Evolutionary conservation across 2,888 invertebrate genomes (phyloP).

Genomic region (Apotomis turbidana): DNA sequence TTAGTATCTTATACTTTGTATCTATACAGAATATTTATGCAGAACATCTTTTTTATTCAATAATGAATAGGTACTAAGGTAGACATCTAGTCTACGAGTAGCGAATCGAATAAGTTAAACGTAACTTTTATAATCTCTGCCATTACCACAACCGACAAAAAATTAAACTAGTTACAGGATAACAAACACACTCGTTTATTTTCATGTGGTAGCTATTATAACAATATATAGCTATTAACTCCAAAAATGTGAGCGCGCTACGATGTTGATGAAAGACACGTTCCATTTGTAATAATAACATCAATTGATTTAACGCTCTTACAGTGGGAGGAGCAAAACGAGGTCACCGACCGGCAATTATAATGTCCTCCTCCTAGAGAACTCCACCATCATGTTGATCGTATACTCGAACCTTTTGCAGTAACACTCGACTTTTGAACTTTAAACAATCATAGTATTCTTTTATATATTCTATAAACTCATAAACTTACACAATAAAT

Average conservation of each 20-base stretch:
- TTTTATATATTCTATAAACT: not conserved
- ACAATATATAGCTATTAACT: slow-evolving; percentile 50
- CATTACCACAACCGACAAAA: too few species aligned
- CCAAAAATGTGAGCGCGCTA: slow-evolving; percentile 66
- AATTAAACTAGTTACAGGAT: not conserved
- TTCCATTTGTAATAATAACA: slow-evolving; percentile 82
- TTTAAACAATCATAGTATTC: slow-evolving; percentile 1
- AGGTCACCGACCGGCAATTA: slow-evolving; percentile 82
- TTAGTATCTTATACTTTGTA: slow-evolving; percentile 6
- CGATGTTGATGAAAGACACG: slow-evolving; percentile 64
- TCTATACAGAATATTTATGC: not conserved
- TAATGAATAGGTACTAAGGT: not conserved
- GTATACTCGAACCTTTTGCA: slow-evolving; percentile 6
- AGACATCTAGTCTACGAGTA: not conserved
- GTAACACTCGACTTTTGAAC: slow-evolving; percentile 4
- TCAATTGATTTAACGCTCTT: slow-evolving; percentile 83
- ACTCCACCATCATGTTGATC: slow-evolving; percentile 49
- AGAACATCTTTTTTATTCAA: not conserved
- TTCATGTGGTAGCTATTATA: not conserved
- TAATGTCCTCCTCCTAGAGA: slow-evolving; percentile 75
- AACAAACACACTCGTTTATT: not conserved
- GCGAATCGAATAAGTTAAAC: not conserved
- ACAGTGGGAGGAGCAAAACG: slow-evolving; percentile 80
- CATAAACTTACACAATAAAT: slow-evolving; percentile 8
- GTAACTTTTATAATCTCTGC: not conserved